Evolutionary conservation across 2,888 invertebrate genomes (phyloP), one percentile per base, ranked within the genome.

Genomic region (Acanthosepion lycidas): DNA sequence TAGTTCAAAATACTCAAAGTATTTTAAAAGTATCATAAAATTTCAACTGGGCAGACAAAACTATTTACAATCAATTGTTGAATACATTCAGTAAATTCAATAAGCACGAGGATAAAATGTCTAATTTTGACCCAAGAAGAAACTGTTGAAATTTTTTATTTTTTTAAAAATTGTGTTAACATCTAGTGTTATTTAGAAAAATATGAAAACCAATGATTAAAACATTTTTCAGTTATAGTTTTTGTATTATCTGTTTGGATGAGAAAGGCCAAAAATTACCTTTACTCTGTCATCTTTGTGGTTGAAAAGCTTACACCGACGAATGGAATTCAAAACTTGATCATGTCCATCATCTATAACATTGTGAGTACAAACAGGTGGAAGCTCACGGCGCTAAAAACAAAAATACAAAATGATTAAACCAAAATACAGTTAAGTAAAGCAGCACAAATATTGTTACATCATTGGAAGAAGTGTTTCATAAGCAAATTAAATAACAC

Each of bases 291-390:
- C 99, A 96, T 98, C 98, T 0, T 98, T 98, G 2, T 99, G 98
- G 97, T 99, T 99, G 97, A 99, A 99, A 12, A 99, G 98, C 96
- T 99, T 98, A 97, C 99, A 99, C 95, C 99, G 98, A 64, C 99
- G 98, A 59, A 99, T 98, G 0, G 98, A 98, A 96, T 98, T 98
- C 94, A 99, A 97, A 0, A 99, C 99, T 0, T 99, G 99, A 97
- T 99, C 99, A 96, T 98, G 98, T 98, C 98, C 98, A 97, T 99
- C 99, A 96, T 98, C 98, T 8, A 98, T 98, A 94, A 99, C 98
- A 97, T 99, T 99, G 97, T 99, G 99, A 0, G 99, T 99, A 94
- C 99, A 99, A 95, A 99, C 98, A 0, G 99, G 99, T 4, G 99
- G 99, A 95, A 99, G 98, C 0, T 98, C 98, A 94, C 95, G 95